Evolutionary conservation across 2,113 vertebrate genomes (phyloP).

Genomic region (Mola mola): DNA sequence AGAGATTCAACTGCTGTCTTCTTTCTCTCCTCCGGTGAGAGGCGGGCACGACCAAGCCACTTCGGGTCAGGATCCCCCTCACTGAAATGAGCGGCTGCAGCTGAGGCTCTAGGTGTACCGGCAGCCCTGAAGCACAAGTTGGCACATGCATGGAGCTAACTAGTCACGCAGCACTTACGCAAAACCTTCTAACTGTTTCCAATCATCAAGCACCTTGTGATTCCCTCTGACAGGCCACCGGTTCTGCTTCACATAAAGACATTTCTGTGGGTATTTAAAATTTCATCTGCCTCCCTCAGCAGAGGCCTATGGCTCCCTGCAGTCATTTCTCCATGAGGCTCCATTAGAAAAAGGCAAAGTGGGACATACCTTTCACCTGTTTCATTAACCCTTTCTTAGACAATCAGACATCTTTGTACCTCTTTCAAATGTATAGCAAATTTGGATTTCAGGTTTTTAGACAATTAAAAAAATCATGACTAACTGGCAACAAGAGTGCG

Average conservation of each 20-base stretch:
- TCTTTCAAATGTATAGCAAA: background rate
- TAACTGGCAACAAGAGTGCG: no score
- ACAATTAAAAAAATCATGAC: no score
- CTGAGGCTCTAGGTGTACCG: slow-evolving; percentile 11
- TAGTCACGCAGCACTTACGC: slow-evolving; percentile 35
- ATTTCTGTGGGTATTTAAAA: slow-evolving; percentile 47
- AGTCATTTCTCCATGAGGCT: slow-evolving; percentile 52
- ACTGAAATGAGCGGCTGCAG: no score
- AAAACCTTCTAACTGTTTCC: slow-evolving; percentile 51
- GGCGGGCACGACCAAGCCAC: no score
- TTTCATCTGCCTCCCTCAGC: slow-evolving; percentile 51
- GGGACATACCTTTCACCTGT: slow-evolving; percentile 43
- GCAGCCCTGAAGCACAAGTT: slow-evolving; percentile 24
- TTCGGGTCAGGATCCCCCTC: no score
- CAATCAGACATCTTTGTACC: background rate
- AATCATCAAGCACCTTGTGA: slow-evolving; percentile 44
- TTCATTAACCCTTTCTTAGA: slow-evolving; percentile 7
- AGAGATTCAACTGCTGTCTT: no score
- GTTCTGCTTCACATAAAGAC: slow-evolving; percentile 50
- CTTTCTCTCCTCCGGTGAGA: no score
- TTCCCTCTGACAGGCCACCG: slow-evolving; percentile 45
- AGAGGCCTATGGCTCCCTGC: slow-evolving; percentile 40
- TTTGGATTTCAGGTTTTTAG: no score
- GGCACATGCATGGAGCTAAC: slow-evolving; percentile 43
- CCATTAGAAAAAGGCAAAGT: slow-evolving; percentile 37